These are phyloP conservation scores for Craseonycteris thonglongyai DNA, from an alignment of 2,113 vertebrate genomes.

Conservation along the genomic window DNA sequence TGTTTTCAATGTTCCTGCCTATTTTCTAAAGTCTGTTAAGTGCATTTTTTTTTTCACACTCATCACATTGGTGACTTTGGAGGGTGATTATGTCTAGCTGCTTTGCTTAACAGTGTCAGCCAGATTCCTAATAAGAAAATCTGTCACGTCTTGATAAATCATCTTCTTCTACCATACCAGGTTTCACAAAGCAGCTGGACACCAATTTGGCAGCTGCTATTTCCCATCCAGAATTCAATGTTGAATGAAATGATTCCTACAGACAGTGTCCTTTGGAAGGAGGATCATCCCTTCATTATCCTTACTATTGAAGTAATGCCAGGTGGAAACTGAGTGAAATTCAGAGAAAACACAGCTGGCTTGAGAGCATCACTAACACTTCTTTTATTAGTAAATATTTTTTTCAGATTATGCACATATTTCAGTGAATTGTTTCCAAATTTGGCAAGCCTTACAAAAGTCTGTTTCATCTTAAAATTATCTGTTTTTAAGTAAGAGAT, in stretches of 20 bases:
- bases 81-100: neutral
- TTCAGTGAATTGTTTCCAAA: slow-evolving; percentile 8
- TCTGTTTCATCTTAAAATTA: neutral
- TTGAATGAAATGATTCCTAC: neutral
- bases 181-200: slow-evolving; percentile 26
- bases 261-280: neutral
- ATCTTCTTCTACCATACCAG: neutral
- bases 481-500: neutral
- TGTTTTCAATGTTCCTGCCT: neutral
- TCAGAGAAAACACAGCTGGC: neutral
- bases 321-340: neutral
- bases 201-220: neutral
- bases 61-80: neutral
- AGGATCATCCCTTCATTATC: slow-evolving; percentile 13
- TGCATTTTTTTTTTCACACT: neutral
- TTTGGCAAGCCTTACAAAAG: neutral
- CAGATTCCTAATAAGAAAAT: slow-evolving; percentile 49
- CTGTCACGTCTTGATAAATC: slow-evolving; percentile 6
- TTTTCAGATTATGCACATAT: neutral
- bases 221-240: neutral
- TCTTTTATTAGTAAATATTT: neutral
- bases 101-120: neutral
- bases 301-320: neutral
- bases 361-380: neutral
- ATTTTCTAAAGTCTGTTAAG: neutral